Conservation (phyloP, 2,797 vertebrate species). For the Hafferia zeledoni region DNA sequence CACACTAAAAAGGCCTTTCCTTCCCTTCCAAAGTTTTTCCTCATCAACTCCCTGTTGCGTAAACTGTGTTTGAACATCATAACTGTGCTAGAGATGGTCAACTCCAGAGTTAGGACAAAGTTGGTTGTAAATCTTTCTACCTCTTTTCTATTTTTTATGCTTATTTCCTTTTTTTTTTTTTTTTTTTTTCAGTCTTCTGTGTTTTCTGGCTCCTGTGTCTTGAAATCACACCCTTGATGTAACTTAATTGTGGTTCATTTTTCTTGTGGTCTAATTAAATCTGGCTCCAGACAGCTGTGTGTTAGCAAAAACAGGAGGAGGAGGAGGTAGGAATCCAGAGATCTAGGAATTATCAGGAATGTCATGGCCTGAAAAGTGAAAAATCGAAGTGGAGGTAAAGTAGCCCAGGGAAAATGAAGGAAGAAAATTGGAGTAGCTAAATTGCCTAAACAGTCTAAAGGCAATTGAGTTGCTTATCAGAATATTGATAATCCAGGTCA, state of each 20-base stretch:
- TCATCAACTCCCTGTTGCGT: neutral
- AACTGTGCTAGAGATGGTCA: neutral
- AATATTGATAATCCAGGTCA: slow-evolving; percentile 30
- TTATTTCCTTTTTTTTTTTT: no score
- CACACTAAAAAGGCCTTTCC: neutral
- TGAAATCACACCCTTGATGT: slow-evolving; percentile 40
- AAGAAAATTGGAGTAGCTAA: neutral
- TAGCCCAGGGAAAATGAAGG: neutral
- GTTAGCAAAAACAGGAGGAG: slow-evolving; percentile 10
- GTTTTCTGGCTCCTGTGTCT: slow-evolving; percentile 52
- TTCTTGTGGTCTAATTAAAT: slow-evolving; percentile 68
- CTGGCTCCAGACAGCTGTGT: slow-evolving; percentile 43
- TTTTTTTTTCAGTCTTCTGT: neutral
- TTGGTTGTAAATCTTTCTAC: neutral
- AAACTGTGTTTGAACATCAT: neutral
- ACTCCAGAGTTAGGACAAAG: neutral
- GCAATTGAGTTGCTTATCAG: neutral
- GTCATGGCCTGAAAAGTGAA: slow-evolving; percentile 9
- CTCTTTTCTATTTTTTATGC: neutral
- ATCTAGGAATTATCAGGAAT: slow-evolving; percentile 51
- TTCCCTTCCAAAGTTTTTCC: slow-evolving; percentile 1
- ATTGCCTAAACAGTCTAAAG: neutral
- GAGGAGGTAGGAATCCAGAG: slow-evolving; percentile 24
- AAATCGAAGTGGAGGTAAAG: neutral
- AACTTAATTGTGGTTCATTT: slow-evolving; percentile 58